Percentiles rank a stretch among this genome's conserved stretches.
These are phyloP conservation scores for Isichthys henryi DNA, from an alignment of 2,113 vertebrate genomes.

Conservation along the genomic window DNA sequence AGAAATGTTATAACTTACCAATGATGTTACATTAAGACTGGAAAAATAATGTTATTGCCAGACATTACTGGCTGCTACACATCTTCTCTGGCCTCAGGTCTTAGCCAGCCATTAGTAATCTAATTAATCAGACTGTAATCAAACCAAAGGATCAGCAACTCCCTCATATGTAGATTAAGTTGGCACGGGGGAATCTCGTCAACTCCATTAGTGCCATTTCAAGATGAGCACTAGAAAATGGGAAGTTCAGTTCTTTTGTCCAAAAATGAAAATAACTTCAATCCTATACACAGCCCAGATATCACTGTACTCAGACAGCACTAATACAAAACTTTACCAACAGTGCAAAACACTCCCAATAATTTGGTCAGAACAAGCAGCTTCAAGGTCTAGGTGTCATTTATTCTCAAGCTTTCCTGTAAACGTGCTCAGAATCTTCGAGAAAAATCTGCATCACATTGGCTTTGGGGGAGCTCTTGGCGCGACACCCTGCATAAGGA, in stretches of 20 bases:
- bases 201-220: not conserved
- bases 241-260: not conserved
- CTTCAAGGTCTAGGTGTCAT: constrained; percentile 13
- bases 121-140: not conserved
- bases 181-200: not conserved
- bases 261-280: not conserved
- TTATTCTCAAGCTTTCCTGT: constrained; percentile 37
- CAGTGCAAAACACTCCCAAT: not conserved
- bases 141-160: not conserved
- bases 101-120: not conserved
- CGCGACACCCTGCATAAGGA: constrained; percentile 63
- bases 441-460: constrained; percentile 58
- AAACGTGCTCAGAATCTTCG: constrained; percentile 27
- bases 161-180: not conserved
- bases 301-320: not conserved
- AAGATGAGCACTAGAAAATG: not conserved
- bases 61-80: not conserved
- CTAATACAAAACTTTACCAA: not conserved
- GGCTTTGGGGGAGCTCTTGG: constrained; percentile 74
- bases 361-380: not conserved
- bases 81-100: not conserved
- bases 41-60: not conserved
- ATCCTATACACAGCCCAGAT: not conserved
- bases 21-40: not conserved
- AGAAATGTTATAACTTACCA: too few relatives aligned